phyloP scores from a whole-genome alignment of 2,113 vertebrate species.

The Oplegnathus fasciatus region DNA sequence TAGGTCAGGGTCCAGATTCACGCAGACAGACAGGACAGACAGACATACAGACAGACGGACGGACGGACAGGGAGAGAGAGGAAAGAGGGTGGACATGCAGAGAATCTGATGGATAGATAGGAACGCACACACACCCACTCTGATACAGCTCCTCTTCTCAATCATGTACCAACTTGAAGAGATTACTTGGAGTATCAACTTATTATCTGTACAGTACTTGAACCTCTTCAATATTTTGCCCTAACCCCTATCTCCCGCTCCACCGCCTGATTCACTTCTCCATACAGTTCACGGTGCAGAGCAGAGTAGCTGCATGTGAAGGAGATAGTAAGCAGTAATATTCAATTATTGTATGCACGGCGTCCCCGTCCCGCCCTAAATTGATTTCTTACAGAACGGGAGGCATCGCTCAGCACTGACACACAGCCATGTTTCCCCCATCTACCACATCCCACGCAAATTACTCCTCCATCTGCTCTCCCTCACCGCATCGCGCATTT shows the following conservation, averaged over 20 bases:
- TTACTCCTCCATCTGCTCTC: slow-evolving; percentile 86
- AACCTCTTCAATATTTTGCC: slow-evolving; percentile 72
- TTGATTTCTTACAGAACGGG: slow-evolving; percentile 87
- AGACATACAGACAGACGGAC: too few relatives aligned
- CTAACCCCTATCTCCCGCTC: slow-evolving; percentile 64
- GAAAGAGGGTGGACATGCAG: background rate
- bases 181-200: slow-evolving; percentile 75
- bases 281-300: slow-evolving; percentile 51
- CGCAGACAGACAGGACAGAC: background rate
- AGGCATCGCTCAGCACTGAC: slow-evolving; percentile 84
- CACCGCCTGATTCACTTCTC: slow-evolving; percentile 59
- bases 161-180: slow-evolving; percentile 57
- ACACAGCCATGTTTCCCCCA: slow-evolving; percentile 83
- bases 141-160: slow-evolving; percentile 35
- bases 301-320: slow-evolving; percentile 73
- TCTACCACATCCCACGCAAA: slow-evolving; percentile 85
- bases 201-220: slow-evolving; percentile 71
- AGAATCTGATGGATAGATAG: slow-evolving; percentile 16
- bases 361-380: slow-evolving; percentile 83
- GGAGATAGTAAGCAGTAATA: slow-evolving; percentile 85
- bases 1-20: slow-evolving; percentile 59
- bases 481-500: slow-evolving; percentile 54
- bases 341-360: slow-evolving; percentile 88
- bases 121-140: background rate
- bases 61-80: background rate